These are phyloP conservation scores for Melieria picta DNA, from an alignment of 2,888 invertebrate genomes.

Conservation along the genomic window DNA sequence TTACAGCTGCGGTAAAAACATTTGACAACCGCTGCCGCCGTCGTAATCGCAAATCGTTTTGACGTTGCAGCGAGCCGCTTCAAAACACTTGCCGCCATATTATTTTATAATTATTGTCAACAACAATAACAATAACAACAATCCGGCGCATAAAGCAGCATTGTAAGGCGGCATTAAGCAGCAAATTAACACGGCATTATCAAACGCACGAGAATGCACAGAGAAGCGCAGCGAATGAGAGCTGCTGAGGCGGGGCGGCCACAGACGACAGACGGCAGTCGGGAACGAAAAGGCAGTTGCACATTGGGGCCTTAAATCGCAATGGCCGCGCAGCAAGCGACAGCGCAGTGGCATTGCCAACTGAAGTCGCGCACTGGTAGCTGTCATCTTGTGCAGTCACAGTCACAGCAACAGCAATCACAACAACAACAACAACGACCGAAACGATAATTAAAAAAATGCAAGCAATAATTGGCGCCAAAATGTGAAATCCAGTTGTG, in stretches of 20 bases:
- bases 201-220: conserved; percentile 39
- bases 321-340: background rate
- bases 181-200: conserved; percentile 48
- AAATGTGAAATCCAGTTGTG: conserved; percentile 41
- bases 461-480: conserved; percentile 45
- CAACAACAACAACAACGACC: background rate
- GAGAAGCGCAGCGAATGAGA: background rate
- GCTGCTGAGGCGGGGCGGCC: too few relatives aligned
- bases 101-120: conserved; percentile 47
- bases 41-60: conserved; percentile 39
- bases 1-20: conserved; percentile 21
- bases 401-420: background rate
- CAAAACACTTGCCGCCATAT: conserved; percentile 45
- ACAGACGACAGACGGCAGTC: too few relatives aligned
- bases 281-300: background rate
- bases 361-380: too few relatives aligned
- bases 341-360: background rate
- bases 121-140: background rate
- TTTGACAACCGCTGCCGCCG: conserved; percentile 29
- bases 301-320: background rate
- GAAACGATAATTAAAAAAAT: conserved; percentile 22
- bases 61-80: conserved; percentile 43
- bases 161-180: conserved; percentile 40
- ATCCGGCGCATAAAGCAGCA: background rate
- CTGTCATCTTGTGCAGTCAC: background rate